Evolutionary conservation across 2,888 invertebrate species (phyloP), one percentile per base, ranked within the genome.

Genomic region (Acleris literana): DNA sequence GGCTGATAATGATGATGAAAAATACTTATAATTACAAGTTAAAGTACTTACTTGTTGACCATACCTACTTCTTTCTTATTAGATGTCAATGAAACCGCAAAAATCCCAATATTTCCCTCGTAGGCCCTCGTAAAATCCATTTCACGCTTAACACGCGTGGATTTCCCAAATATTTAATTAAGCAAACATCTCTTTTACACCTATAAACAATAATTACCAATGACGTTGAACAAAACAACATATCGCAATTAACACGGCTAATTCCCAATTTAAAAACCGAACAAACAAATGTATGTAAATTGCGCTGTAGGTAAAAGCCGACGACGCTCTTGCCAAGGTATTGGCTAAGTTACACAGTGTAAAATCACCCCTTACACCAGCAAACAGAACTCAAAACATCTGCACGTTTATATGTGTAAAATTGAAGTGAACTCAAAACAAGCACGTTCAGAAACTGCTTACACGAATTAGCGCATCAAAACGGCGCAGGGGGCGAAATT

Each of bases 381-480:
- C 33, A 68, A 81, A 49, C 20, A 60, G 86, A 76, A 82, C 74
- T 60, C 67, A 57, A 25, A 29, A 13, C 16, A 71, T 49, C 68
- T 61, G 82, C 72, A 80, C 63, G 67, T 61, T 60, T 70, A 69
- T 58, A 69, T 71, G 79, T 83, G 87, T 80, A 75, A 76, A 84
- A 81, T 82, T 81, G 86, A 85, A 86, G 87, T 86, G 86, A 88
- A 88, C 85, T 89, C 88, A 87, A 89, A 90, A 91, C 89, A 87
- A 86, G 87, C 90, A 86, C 90, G 91, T 90, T 91, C 89, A 88
- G 90, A 90, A 91, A 92, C 90, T 92, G 92, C 91, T 92, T 92
- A 92, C 91, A 89, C 90, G 92, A 91, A 92, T 92, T 92, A 92
- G 91, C 92, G 90, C 91, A 88, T 90, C 91, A 89, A 87, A 88